Percentiles rank a stretch among this genome's conserved stretches.
Conservation (phyloP, 2,888 invertebrate genomes). For the Synanthedon tipuliformis region DNA sequence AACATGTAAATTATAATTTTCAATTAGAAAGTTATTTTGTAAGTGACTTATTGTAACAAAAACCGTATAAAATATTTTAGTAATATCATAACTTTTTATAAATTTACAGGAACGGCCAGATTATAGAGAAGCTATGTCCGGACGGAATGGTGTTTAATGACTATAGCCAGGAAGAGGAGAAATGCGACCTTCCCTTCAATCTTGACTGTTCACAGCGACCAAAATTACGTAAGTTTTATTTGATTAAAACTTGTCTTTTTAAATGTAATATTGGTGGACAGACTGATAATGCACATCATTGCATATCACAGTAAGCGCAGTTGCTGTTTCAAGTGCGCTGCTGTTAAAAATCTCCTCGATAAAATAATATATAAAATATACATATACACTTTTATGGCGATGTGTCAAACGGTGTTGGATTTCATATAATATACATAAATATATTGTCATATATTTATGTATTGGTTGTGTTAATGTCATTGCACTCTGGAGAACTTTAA, state of each 20-base stretch:
- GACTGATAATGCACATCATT: no score
- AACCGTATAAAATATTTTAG: not conserved
- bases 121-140: conserved; percentile 84
- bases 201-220: conserved; percentile 84
- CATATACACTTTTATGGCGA: no score
- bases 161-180: conserved; percentile 83
- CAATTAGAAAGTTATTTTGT: conserved; percentile 1
- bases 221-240: conserved; percentile 78
- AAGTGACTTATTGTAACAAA: not conserved
- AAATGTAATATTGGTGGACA: no score
- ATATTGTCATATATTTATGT: no score
- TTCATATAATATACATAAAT: no score
- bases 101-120: conserved; percentile 73
- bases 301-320: no score
- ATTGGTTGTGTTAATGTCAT: not conserved
- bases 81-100: not conserved
- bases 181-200: conserved; percentile 88
- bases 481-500: not conserved
- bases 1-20: conserved; percentile 3
- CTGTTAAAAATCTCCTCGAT: no score
- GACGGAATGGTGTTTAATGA: conserved; percentile 94
- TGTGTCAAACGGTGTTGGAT: no score
- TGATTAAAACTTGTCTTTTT: no score
- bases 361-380: no score
- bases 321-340: no score